Conservation (phyloP, 2,797 vertebrate genomes). For the Semotilus atromaculatus region DNA sequence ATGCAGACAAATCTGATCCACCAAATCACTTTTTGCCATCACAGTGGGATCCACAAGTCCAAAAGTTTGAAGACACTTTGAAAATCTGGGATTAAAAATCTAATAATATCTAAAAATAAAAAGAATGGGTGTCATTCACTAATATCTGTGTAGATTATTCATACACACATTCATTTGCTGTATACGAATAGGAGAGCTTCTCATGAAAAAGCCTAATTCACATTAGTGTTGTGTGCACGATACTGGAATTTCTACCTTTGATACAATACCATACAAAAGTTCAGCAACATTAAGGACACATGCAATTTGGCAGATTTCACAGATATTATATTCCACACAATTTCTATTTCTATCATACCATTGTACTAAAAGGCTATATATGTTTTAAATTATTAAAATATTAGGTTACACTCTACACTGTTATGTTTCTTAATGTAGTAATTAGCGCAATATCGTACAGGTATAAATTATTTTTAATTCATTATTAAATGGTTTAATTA, state of each 20-base stretch:
- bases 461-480: too few relatives aligned
- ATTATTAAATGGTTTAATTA: too few relatives aligned
- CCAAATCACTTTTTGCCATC: neutral
- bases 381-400: neutral
- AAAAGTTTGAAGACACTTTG: neutral
- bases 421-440: neutral
- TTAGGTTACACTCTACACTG: neutral
- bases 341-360: too few relatives aligned
- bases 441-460: neutral
- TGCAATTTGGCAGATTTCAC: too few relatives aligned
- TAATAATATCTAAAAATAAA: neutral
- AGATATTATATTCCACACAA: too few relatives aligned
- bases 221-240: neutral
- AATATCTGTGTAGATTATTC: neutral
- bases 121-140: neutral
- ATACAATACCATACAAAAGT: neutral
- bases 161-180: neutral
- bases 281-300: neutral
- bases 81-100: neutral
- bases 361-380: neutral
- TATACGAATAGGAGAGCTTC: neutral
- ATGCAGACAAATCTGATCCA: neutral
- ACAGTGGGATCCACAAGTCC: neutral
- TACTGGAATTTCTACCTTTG: too few relatives aligned
- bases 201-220: neutral